phyloP scores from a whole-genome alignment of 2,797 vertebrate genomes.

The Malacoctenus gilli region DNA sequence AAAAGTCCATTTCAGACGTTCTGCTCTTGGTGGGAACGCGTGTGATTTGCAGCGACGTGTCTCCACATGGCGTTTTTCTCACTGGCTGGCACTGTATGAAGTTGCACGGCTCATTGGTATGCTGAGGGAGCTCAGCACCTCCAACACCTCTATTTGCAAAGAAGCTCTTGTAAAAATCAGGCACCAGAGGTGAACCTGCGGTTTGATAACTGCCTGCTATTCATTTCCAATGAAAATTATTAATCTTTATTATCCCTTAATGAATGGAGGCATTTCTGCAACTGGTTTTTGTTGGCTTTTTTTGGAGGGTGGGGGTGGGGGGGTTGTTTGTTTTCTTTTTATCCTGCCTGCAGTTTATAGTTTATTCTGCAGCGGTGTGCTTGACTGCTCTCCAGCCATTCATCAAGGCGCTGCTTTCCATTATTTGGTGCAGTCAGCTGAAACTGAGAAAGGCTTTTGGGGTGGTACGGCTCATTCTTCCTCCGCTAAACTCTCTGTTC shows the following conservation, averaged over 20 bases:
- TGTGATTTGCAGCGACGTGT: slow-evolving; percentile 2
- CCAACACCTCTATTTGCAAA: slow-evolving; percentile 44
- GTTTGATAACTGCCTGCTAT: slow-evolving; percentile 55
- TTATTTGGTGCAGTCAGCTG: slow-evolving; percentile 85
- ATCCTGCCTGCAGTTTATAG: slow-evolving; percentile 72
- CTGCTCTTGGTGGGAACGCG: not conserved
- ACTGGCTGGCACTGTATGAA: not conserved
- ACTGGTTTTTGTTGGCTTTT: too few species aligned
- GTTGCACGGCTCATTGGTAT: slow-evolving; percentile 44
- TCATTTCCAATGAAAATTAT: slow-evolving; percentile 58
- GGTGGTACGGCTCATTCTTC: slow-evolving; percentile 77
- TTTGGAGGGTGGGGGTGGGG: slow-evolving; percentile 31
- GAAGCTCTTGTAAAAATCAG: slow-evolving; percentile 41
- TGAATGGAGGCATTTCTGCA: slow-evolving; percentile 72
- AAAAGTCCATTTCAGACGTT: slow-evolving; percentile 1
- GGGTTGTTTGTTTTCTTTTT: slow-evolving; percentile 80
- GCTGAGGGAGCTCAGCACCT: slow-evolving; percentile 31
- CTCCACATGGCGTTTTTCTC: slow-evolving; percentile 11
- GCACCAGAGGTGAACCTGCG: slow-evolving; percentile 40
- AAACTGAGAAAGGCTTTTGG: slow-evolving; percentile 80
- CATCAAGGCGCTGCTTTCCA: slow-evolving; percentile 81
- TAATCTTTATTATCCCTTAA: slow-evolving; percentile 69
- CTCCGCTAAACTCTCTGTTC: slow-evolving; percentile 66
- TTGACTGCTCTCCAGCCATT: slow-evolving; percentile 80
- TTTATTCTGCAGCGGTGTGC: slow-evolving; percentile 77